Base-by-base conservation (phyloP, 2,888 invertebrate genomes). In the Protonemura montana region DNA sequence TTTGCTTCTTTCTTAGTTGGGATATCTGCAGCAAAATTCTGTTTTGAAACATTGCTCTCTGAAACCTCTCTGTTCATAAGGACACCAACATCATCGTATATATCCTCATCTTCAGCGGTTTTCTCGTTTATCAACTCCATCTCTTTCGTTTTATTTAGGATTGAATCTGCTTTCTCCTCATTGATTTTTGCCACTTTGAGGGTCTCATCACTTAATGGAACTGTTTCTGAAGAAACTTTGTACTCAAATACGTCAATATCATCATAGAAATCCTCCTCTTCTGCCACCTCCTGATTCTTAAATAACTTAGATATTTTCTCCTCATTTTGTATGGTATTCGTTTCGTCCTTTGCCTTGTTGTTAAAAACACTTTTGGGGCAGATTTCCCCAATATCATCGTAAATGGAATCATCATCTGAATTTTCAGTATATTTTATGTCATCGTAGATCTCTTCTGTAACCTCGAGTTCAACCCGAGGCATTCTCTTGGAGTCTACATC, bases 181-280 rank as follows among this genome's bases (percentile, higher is more conserved):
- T 35, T 35, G 35, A 3, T 35, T 35, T 3, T 3, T 35, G 35
- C 3, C 10, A 16, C 59, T 13, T 59, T 10, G 16, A 59, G 16
- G 21, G 59, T 7, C 1, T 59, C 13, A 59, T 59, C 13, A 3
- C 3, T 59, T 59, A 21, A 59, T 13, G 2, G 7, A 10, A 3
- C 21, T 21, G 1, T 10, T 21, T 59, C 59, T 59, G 59, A 59
- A 21, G 21, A 13, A 59, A 78, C 59, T 85, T 10, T 35, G 35
- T 35, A 6, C 3, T 6, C 10, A 35, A 35, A 35, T 59, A 85
- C 35, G 10, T 82, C 87, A 35, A 87, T 85, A 85, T 87, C 87
- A 76, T 87, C 87, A 78, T 87, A 87, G n/a, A 87, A 81, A 27
- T 81, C 85, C 41, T 83, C 77, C 3, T 42, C 42, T 25, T 87